Base-by-base conservation (phyloP, 1,140 invertebrate genomes). In the Caenorhabditis latens region DNA sequence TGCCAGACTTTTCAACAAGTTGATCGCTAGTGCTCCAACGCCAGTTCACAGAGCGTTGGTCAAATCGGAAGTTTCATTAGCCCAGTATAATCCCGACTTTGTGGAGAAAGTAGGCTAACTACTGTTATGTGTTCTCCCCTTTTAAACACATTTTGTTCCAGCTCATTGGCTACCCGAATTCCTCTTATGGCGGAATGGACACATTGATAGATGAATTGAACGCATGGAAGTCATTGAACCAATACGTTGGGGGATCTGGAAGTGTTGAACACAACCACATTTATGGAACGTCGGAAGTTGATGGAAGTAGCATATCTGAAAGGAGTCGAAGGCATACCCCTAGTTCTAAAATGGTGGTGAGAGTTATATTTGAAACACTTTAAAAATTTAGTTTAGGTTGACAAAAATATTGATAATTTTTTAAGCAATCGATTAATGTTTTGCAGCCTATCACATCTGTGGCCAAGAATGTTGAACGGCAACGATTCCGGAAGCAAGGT, bases 1-100 rank as follows among this genome's bases (percentile, higher is more conserved):
- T 46, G 89, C 87, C 24, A 57, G 89, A 50, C 58, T 90, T 11
- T 85, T 90, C 75, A 90, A 90, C 48, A 90, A 90, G 75, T 53
- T 90, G 58, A 58, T 90, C 19, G 58, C 84, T 0, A 85, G 58
- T 40, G 89, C 89, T 40, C 89, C 89, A 53, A 82, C 88, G 6
- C 61, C 71, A 14, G 71, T 67, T 21, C 89, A 89, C 48, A 71
- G 86, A 24, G 46, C 83, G 13, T 65, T 90, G 19, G 85, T 84
- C 7, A 89, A 90, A 63, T 58, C 61, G n/a, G 89, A 90, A 86
- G 83, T 85, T 57, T 61, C 84, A 16, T 48, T 90, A 50, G 86
- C 89, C 21, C 84, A 88, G 43, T 90, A 89, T 84, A 82, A 58
- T 79, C 55, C 87, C 5, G 89, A 90, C 48, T 88, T 89, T 79